phyloP scores from a whole-genome alignment of 2,113 vertebrate genomes.

The Glaucidium brasilianum region DNA sequence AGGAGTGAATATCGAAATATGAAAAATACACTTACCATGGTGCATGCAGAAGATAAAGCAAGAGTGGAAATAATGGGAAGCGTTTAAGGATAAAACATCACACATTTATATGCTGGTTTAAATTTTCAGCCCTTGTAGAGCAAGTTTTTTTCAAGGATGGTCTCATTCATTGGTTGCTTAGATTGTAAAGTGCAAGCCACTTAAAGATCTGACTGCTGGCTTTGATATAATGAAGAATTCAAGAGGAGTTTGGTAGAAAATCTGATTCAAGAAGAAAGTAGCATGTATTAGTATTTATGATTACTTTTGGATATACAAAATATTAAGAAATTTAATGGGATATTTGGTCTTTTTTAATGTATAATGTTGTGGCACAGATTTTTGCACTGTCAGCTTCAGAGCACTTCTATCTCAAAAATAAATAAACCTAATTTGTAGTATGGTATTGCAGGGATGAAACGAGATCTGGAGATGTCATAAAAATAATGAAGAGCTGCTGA shows the following conservation, averaged over 20 bases:
- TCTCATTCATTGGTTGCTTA: conserved; percentile 44
- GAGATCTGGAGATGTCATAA: background rate
- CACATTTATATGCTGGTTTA: background rate
- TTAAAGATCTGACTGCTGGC: conserved; percentile 38
- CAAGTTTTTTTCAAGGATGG: background rate
- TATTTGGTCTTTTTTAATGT: background rate
- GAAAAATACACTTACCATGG: background rate
- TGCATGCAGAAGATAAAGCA: background rate
- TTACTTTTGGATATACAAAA: background rate
- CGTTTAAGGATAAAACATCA: conserved; percentile 10
- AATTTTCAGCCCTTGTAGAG: background rate
- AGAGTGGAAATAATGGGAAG: background rate
- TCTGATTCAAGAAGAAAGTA: background rate
- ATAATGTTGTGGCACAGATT: conserved; percentile 18
- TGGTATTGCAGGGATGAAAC: background rate
- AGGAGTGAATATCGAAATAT: background rate
- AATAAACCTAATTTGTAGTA: background rate
- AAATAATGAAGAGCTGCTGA: background rate
- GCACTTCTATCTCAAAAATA: background rate
- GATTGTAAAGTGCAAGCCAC: conserved; percentile 34
- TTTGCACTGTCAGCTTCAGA: background rate
- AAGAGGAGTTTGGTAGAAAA: conserved; percentile 3
- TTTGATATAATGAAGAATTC: background rate
- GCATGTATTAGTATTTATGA: background rate
- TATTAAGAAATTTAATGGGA: background rate